Evolutionary conservation across 2,888 invertebrate genomes (phyloP).

Genomic region (Atethmia centrago): DNA sequence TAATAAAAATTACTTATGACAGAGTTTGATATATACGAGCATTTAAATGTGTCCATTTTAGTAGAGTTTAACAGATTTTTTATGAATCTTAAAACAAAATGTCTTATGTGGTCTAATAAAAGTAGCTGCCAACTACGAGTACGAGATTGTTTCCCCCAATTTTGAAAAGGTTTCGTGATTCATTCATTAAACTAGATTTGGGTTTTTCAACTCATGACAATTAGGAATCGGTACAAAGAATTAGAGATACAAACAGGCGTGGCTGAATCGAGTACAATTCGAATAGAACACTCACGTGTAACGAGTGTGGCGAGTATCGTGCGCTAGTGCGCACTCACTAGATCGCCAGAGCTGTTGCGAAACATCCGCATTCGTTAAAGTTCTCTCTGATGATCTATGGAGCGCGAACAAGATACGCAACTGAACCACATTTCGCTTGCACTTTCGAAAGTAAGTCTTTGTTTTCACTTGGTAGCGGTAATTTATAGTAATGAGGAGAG

Average conservation of each 20-base stretch:
- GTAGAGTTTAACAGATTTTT: neutral
- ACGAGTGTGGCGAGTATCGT: slow-evolving; percentile 43
- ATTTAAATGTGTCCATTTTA: neutral
- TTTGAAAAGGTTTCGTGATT: neutral
- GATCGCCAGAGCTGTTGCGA: slow-evolving; percentile 66
- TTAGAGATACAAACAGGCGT: slow-evolving; percentile 13
- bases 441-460: slow-evolving; percentile 88
- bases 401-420: slow-evolving; percentile 71
- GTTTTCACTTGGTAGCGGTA: slow-evolving; percentile 86
- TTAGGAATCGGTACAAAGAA: slow-evolving; percentile 1
- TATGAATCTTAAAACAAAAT: slow-evolving; percentile 16
- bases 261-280: slow-evolving; percentile 20
- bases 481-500: slow-evolving; percentile 87
- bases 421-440: slow-evolving; percentile 81
- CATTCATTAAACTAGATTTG: slow-evolving; percentile 1
- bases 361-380: slow-evolving; percentile 82
- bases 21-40: slow-evolving; percentile 7
- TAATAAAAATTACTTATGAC: neutral
- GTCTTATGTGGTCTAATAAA: slow-evolving; percentile 11
- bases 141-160: neutral
- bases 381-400: slow-evolving; percentile 79
- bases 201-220: neutral
- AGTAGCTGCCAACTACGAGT: neutral
- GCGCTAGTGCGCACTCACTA: slow-evolving; percentile 37
- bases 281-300: slow-evolving; percentile 35